These are phyloP conservation scores for Triops cancriformis DNA, from an alignment of 1,140 invertebrate genomes.

Conservation along the genomic window DNA sequence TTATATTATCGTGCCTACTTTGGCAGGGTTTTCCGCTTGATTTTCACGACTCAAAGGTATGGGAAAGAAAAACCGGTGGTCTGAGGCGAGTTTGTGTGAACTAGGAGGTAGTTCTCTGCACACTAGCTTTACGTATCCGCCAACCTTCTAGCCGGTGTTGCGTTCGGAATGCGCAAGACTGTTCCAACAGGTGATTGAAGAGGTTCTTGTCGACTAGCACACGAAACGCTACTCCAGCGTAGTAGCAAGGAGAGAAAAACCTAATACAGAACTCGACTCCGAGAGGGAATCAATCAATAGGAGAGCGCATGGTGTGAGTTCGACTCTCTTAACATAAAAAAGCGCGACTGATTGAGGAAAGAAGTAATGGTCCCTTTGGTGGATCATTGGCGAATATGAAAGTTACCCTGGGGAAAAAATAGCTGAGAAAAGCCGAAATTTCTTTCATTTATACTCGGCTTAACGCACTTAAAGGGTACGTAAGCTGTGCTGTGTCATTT, in stretches of 20 bases:
- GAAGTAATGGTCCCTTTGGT: not conserved
- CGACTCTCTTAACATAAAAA: not conserved
- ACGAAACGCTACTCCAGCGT: not conserved
- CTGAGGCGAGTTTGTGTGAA: not conserved
- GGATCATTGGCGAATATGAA: not conserved
- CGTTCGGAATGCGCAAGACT: not conserved
- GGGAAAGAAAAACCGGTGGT: not conserved
- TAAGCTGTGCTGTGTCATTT: too few relatives aligned
- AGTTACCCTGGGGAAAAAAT: too few relatives aligned
- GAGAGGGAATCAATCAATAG: slow-evolving; percentile 10
- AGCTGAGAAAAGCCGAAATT: too few relatives aligned
- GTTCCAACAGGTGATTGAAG: not conserved
- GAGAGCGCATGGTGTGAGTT: slow-evolving; percentile 12
- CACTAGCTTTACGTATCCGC: not conserved
- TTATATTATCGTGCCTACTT: too few relatives aligned
- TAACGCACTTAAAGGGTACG: too few relatives aligned
- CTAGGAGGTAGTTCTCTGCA: not conserved
- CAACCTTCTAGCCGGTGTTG: not conserved
- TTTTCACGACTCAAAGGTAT: not conserved
- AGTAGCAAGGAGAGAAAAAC: not conserved
- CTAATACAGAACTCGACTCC: not conserved
- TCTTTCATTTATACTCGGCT: too few relatives aligned
- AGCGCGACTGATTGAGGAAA: not conserved
- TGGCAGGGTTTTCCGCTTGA: too few relatives aligned
- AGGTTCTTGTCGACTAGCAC: not conserved